Conservation (phyloP, 2,797 vertebrate species). For the Falco columbarius region DNA sequence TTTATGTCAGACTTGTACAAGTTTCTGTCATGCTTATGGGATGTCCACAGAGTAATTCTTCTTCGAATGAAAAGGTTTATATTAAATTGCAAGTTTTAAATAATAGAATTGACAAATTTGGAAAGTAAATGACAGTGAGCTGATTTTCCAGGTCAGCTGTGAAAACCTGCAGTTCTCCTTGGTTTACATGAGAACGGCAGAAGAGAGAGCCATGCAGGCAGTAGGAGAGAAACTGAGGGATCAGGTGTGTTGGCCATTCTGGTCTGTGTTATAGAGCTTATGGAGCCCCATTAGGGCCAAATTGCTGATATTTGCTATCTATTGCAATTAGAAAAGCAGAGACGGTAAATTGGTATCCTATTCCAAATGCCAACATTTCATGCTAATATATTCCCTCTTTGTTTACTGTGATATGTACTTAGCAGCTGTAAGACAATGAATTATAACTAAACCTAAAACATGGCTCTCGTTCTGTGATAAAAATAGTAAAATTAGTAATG, state of each 20-base stretch:
- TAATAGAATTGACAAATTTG: neutral
- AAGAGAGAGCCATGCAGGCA: neutral
- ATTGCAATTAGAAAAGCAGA: neutral
- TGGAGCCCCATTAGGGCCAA: neutral
- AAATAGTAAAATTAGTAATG: neutral
- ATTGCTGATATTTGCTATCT: neutral
- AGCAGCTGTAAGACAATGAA: neutral
- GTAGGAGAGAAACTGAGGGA: neutral
- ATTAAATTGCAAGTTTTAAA: neutral
- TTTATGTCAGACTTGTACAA: neutral
- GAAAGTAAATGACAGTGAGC: neutral
- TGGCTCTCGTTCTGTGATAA: neutral
- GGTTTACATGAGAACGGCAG: neutral
- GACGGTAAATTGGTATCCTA: neutral
- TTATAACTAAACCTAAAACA: neutral
- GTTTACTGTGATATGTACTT: neutral
- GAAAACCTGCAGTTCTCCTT: neutral
- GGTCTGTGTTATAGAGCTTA: neutral
- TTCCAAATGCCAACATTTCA: neutral
- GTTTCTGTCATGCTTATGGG: neutral
- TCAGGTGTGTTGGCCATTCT: neutral
- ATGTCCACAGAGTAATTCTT: neutral
- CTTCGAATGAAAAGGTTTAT: neutral
- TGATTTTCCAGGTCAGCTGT: neutral
- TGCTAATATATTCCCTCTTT: neutral